Base-by-base conservation (phyloP, 1,140 invertebrate species). In the Sarcophaga bullata region DNA sequence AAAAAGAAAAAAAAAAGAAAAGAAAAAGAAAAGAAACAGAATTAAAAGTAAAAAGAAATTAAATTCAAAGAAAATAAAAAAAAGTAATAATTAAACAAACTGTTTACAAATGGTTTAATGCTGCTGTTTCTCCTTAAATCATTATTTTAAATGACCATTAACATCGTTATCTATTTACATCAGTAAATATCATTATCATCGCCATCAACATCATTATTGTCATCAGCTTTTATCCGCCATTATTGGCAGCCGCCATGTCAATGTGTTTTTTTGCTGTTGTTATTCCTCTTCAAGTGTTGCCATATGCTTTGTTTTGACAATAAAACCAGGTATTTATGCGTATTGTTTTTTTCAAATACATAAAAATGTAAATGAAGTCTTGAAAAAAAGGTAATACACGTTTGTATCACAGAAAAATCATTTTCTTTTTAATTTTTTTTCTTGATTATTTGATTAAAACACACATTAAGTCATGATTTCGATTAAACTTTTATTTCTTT, bases 191-290 rank as follows among this genome's bases (percentile, higher is more conserved):
- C n/a, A 68, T 68, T 19, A 68, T 68, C 62, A 7, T 68, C 62
- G 1, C 25, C 25, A 4, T 37, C 25, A 37, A 37, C 25, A 37
- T 37, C 25, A 37, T 37, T 37, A 37, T 37, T 37, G 13, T 58
- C 54, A 10, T 58, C 54, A n/a, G 54, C 13, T 15, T 68, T 68
- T 8, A 68, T 68, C 19, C 62, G 19, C 62, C 62, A 68, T 68
- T 19, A 78, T 52, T 78, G 75, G 13, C 75, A 50, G 75, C 62
- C 52, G 52, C 37, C 48, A 52, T 52, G n/a, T 17, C 75, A 19
- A 50, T 78, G 48, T 25, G 48, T 76, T 76, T 17, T 62, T 62
- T 5, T 76, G 73, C 17, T 75, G 7, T 47, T n/a, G 19, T 4
- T 50, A 25, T 68, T 37, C 17, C 75, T 48, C n/a, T 78, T 50